These are phyloP conservation scores for Geotrupes spiniger DNA, from an alignment of 2,888 invertebrate species.

Conservation along the genomic window DNA sequence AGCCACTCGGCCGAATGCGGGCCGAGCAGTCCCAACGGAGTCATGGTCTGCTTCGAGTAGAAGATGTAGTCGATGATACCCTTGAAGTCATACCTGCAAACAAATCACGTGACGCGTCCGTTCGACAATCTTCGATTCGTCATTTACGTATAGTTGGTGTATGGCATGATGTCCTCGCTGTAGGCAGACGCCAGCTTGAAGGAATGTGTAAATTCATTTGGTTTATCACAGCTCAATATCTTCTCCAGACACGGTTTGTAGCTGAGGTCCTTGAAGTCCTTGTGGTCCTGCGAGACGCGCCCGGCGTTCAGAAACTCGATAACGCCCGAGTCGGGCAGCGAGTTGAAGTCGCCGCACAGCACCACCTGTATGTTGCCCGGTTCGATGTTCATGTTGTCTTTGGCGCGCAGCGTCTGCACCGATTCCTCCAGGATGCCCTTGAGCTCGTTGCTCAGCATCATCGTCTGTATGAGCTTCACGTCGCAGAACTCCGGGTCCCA, in stretches of 20 bases:
- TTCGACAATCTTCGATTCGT: slow-evolving; percentile 15
- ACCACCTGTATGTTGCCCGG: slow-evolving; percentile 84
- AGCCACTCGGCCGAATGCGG: slow-evolving; percentile 93
- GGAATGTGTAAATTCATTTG: slow-evolving; percentile 90
- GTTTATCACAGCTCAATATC: slow-evolving; percentile 77
- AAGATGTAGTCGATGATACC: slow-evolving; percentile 99
- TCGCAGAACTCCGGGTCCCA: slow-evolving; percentile 99
- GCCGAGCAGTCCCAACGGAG: slow-evolving; percentile 90
- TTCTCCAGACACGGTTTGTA: slow-evolving; percentile 90
- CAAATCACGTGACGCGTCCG: no score
- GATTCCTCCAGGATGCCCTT: slow-evolving; percentile 84
- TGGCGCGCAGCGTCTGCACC: slow-evolving; percentile 70
- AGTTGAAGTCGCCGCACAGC: slow-evolving; percentile 98
- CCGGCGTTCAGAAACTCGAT: slow-evolving; percentile 93
- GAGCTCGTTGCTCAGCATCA: slow-evolving; percentile 97
- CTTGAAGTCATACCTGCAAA: slow-evolving; percentile 93
- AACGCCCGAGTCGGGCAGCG: slow-evolving; percentile 96
- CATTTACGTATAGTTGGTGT: slow-evolving; percentile 96
- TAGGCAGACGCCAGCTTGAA: slow-evolving; percentile 95
- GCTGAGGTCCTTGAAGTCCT: slow-evolving; percentile 94
- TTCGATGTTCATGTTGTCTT: slow-evolving; percentile 66
- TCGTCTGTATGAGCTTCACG: slow-evolving; percentile 98
- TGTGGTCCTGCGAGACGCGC: slow-evolving; percentile 85
- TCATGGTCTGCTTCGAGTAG: slow-evolving; percentile 94
- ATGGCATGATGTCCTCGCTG: slow-evolving; percentile 93